These are phyloP conservation scores for Sarcophaga peregrina DNA, from an alignment of 1,140 invertebrate species.

Conservation along the genomic window DNA sequence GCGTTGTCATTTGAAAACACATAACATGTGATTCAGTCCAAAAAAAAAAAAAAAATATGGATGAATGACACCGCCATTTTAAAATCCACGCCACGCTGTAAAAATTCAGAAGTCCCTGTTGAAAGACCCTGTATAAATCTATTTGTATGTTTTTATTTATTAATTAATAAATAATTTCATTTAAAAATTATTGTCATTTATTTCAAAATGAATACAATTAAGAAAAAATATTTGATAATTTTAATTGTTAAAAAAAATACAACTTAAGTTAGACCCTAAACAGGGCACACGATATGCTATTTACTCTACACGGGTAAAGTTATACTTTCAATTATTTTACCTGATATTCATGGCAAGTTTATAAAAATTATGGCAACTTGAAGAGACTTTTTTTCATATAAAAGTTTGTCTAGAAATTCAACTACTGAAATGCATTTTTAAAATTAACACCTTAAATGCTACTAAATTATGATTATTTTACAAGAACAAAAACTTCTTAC, in stretches of 20 bases:
- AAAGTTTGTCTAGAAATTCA: background rate
- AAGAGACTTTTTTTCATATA: conserved; percentile 25
- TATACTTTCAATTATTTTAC: too few species aligned
- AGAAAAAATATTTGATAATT: background rate
- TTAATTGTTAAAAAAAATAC: background rate
- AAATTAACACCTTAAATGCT: background rate
- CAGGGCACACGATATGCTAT: background rate
- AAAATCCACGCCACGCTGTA: too few species aligned
- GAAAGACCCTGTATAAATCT: too few species aligned
- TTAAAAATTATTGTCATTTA: conserved; percentile 14
- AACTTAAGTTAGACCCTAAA: background rate
- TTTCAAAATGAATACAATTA: background rate
- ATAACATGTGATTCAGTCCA: too few species aligned
- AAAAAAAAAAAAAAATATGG: too few species aligned
- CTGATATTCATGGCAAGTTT: too few species aligned
- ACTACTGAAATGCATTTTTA: background rate
- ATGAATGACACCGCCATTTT: too few species aligned
- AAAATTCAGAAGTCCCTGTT: too few species aligned
- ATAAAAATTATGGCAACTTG: conserved; percentile 15
- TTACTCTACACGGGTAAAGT: too few species aligned
- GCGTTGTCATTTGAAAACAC: too few species aligned
- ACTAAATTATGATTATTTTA: background rate
- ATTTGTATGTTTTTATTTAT: too few species aligned
- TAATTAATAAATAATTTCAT: too few species aligned
- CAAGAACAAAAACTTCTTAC: background rate